phyloP scores from a whole-genome alignment of 2,797 vertebrate genomes.

The Columba guinea region DNA sequence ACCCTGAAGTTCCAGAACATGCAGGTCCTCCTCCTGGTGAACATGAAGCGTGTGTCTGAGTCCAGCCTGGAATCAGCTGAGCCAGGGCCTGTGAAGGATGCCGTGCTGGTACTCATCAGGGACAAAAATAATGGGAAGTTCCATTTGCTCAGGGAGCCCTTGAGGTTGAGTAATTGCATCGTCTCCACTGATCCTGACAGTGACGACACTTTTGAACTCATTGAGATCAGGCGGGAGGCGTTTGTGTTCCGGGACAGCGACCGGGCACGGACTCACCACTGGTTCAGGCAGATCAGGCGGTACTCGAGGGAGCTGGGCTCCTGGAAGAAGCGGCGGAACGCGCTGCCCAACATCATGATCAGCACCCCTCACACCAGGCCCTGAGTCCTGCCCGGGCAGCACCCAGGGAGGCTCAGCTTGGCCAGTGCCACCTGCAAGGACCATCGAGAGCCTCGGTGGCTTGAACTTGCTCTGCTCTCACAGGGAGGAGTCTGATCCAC shows the following conservation, averaged over 20 bases:
- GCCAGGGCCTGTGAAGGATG: slow-evolving; percentile 82
- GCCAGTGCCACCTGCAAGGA: neutral
- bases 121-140: slow-evolving; percentile 94
- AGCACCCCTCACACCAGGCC: slow-evolving; percentile 79
- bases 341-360: slow-evolving; percentile 95
- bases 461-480: neutral
- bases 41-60: slow-evolving; percentile 76
- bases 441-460: neutral
- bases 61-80: slow-evolving; percentile 60
- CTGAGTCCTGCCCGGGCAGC: neutral
- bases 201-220: slow-evolving; percentile 90
- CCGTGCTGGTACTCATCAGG: slow-evolving; percentile 89
- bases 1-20: slow-evolving; percentile 92
- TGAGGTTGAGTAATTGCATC: slow-evolving; percentile 89
- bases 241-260: slow-evolving; percentile 90
- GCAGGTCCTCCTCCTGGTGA: slow-evolving; percentile 90
- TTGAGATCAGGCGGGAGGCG: slow-evolving; percentile 89
- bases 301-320: slow-evolving; percentile 87
- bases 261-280: slow-evolving; percentile 89
- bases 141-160: slow-evolving; percentile 87
- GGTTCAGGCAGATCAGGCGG: slow-evolving; percentile 88
- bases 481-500: neutral
- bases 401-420: neutral
- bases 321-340: slow-evolving; percentile 91
- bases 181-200: slow-evolving; percentile 88